Base-by-base conservation (phyloP, 2,888 invertebrate genomes). In the Diplolepis rosae region DNA sequence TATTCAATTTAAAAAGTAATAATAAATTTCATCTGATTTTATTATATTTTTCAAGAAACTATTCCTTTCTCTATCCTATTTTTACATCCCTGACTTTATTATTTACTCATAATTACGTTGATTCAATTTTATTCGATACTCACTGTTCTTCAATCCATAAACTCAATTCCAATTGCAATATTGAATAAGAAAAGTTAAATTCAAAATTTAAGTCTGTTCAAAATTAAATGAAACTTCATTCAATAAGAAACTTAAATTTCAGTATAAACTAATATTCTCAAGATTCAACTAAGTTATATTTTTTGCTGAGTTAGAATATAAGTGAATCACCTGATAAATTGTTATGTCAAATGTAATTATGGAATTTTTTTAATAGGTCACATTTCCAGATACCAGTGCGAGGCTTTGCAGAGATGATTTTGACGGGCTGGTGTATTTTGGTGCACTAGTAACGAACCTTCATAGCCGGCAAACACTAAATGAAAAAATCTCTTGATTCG, bases 401-500 rank as follows among this genome's bases (percentile, higher is more conserved):
- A 73, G 73, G 70, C 74, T 75, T 77, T 72, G 72, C 79, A 83
- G 80, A 80, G 72, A 85, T 83, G 83, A 80, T 80, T 82, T 82
- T 82, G 77, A 82, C 80, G 84, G 82, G 83, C 72, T 76, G 79
- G 75, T 81, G 79, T 77, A 80, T 78, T 76, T 70, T 69, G 56
- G 61, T 72, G 42, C 76, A 81, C 68, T 83, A 82, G 69, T 66
- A 69, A 75, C 72, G 72, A 65, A 78, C 71, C 54, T 22, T 70
- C 70, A 50, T 50, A 76, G 73, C 73, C 77, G 77, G 77, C 77
- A 74, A 70, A 69, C 71, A 65, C 76, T 78, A 71, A 76, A 75
- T 77, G 72, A 76, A 66, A 78, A 78, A 75, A 72, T 76, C 65
- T 30, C 70, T 68, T 72, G 45, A 77, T 79, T 81, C 73, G 66